Evolutionary conservation across 2,113 vertebrate genomes (phyloP), one percentile per base, ranked within the genome.

Genomic region (Ammodramus savannarum): DNA sequence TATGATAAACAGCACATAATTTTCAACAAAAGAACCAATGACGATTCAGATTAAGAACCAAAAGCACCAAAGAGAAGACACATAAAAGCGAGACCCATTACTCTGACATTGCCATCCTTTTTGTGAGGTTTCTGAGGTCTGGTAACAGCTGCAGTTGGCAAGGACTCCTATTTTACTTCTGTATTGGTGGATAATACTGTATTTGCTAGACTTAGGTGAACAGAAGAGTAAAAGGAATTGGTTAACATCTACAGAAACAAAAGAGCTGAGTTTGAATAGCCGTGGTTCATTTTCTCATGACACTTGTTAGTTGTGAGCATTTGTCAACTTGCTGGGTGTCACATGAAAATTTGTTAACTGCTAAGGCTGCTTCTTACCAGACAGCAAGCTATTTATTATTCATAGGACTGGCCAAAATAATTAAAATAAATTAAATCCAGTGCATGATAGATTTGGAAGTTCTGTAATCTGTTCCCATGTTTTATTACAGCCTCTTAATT

Each of bases 311-410:
- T 78, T 85, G 65, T 57, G 71, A 93, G 41, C 82, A 43, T 83
- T 87, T 90, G 41, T 88, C 88, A 74, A 0, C 85, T 80, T 85
- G 51, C 85, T 83, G 51, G 29, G 46, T 90, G 51, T 54, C 82
- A 68, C 49, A 23, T 31, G 67, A 87, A 97, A 89, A 91, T 85
- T 89, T 89, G 52, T 58, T 80, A 93, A 82, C 39, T 87, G 81
- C 66, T 77, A 76, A 89, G 41, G 66, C 55, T 90, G 82, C 58
- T 71, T 77, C 66, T 73, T 66, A 85, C 39, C 19, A 93, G 84
- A 79, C 58, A 92, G 61, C 23, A 79, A 85, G 18, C 32, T 79
- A 82, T 57, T 94, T 95, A 46, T 79, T 91, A 94, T 79, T 87
- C 85, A 73, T 8, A 80, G 63, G 17, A 85, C 67, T 58, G 71